These are phyloP conservation scores for Metalampra italica DNA, from an alignment of 2,888 invertebrate species.

Conservation along the genomic window DNA sequence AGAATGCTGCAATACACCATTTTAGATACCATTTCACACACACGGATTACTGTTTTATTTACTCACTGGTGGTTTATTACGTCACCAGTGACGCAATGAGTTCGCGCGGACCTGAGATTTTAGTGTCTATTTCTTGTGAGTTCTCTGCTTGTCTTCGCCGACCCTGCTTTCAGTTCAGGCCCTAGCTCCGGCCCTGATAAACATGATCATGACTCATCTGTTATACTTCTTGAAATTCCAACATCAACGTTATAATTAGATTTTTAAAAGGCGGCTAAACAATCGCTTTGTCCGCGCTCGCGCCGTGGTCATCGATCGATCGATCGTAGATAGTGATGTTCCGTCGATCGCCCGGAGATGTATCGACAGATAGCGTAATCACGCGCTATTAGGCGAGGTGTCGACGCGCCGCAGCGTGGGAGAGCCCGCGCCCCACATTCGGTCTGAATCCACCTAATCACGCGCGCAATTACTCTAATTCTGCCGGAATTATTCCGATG, in stretches of 20 bases:
- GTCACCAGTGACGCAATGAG: too few species aligned
- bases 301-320: constrained; percentile 53
- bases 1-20: too few species aligned
- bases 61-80: too few species aligned
- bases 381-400: constrained; percentile 67
- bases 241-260: constrained; percentile 41
- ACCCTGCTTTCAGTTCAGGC: too few species aligned
- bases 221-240: neutral
- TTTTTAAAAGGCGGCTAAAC: constrained; percentile 41
- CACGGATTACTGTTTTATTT: too few species aligned
- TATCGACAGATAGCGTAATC: constrained; percentile 71
- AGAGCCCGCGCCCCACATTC: constrained; percentile 64
- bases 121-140: too few species aligned
- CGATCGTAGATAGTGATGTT: constrained; percentile 62
- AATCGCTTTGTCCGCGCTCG: constrained; percentile 56
- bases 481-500: constrained; percentile 57
- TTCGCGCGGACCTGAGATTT: too few species aligned
- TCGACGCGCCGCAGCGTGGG: constrained; percentile 65
- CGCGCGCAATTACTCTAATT: constrained; percentile 72
- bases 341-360: constrained; percentile 46
- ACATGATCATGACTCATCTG: too few species aligned
- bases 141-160: too few species aligned
- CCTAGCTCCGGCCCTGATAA: too few species aligned
- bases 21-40: too few species aligned
- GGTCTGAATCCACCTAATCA: constrained; percentile 48